These are phyloP conservation scores for Heliconius hewitsoni DNA, from an alignment of 1,140 invertebrate genomes.

Conservation along the genomic window DNA sequence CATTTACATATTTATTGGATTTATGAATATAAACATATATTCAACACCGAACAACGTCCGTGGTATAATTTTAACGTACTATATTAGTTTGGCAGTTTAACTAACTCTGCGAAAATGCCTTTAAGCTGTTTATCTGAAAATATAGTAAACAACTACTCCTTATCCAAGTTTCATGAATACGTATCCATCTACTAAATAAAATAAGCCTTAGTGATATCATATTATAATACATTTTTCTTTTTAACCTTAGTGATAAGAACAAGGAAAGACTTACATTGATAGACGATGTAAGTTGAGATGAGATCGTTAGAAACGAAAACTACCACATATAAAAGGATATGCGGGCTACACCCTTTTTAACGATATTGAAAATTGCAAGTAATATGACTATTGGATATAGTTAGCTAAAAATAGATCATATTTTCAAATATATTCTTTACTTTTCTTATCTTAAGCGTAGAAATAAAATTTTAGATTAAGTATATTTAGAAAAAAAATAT, in stretches of 20 bases:
- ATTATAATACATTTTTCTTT: no score
- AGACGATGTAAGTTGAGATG: slow-evolving; percentile 10
- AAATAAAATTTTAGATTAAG: no score
- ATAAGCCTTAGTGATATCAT: background rate
- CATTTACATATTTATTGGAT: no score
- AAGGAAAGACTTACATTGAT: background rate
- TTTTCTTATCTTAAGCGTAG: no score
- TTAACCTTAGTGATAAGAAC: background rate
- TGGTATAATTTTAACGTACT: no score
- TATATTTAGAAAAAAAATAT: no score
- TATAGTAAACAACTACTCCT: background rate
- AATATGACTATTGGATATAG: background rate
- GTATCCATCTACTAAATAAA: background rate
- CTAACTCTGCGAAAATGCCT: no score
- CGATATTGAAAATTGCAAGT: background rate
- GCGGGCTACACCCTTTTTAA: background rate
- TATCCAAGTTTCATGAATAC: background rate
- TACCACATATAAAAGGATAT: background rate
- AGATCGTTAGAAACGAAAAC: slow-evolving; percentile 7
- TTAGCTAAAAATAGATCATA: no score
- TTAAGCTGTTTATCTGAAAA: background rate
- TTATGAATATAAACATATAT: no score
- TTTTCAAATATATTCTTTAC: no score
- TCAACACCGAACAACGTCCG: no score
- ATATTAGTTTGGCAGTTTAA: no score